Conservation (phyloP, 1,140 invertebrate genomes). For the Calosoma granatense region DNA sequence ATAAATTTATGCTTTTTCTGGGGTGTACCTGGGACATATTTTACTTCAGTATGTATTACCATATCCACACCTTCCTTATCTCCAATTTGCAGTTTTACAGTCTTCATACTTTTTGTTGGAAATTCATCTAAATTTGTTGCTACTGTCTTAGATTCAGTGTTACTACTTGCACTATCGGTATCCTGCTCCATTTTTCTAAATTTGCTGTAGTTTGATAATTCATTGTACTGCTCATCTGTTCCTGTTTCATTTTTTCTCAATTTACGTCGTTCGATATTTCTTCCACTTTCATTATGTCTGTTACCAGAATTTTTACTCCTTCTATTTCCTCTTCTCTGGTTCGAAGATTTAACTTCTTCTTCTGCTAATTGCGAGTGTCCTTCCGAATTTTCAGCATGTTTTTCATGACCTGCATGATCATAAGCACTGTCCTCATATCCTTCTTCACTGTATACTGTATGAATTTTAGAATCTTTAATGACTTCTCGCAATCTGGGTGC, state of each 20-base stretch:
- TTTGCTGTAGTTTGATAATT: constrained; percentile 12
- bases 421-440: constrained; percentile 68
- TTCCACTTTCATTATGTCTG: neutral
- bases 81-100: constrained; percentile 28
- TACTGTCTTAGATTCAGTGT: constrained; percentile 33
- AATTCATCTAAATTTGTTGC: neutral
- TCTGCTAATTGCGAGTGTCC: constrained; percentile 30
- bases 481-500: constrained; percentile 52
- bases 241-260: neutral
- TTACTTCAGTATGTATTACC: constrained; percentile 25
- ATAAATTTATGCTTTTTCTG: constrained; percentile 23
- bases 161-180: constrained; percentile 28
- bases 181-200: neutral
- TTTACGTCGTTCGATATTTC: neutral
- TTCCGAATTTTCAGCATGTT: constrained; percentile 47
- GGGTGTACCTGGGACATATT: constrained; percentile 21
- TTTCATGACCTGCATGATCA: constrained; percentile 61
- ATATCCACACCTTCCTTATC: constrained; percentile 23
- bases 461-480: constrained; percentile 56
- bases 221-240: constrained; percentile 15
- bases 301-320: neutral
- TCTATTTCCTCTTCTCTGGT: neutral
- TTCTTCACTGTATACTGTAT: constrained; percentile 66
- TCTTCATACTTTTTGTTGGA: constrained; percentile 37
- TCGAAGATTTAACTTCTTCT: constrained; percentile 15